These are phyloP conservation scores for Autographa pulchrina DNA, from an alignment of 2,888 invertebrate species.

Conservation along the genomic window DNA sequence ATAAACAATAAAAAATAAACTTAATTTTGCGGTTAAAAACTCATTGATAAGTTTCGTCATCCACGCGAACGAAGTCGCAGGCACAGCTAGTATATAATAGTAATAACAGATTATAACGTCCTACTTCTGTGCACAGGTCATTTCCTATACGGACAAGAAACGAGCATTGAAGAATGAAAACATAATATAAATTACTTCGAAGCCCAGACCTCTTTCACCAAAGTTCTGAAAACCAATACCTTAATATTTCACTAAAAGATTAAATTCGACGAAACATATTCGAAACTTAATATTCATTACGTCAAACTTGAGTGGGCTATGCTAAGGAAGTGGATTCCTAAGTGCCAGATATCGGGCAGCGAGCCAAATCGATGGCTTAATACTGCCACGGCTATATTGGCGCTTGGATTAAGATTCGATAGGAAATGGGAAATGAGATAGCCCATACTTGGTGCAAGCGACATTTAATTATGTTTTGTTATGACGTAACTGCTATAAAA, in stretches of 20 bases:
- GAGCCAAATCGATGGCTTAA: constrained; percentile 74
- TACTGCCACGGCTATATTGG: constrained; percentile 18
- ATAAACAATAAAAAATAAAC: too few species aligned
- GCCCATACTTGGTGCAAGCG: background rate
- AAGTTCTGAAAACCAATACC: background rate
- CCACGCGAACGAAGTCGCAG: too few species aligned
- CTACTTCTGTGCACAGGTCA: too few species aligned
- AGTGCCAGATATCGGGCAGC: constrained; percentile 63
- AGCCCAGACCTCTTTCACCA: too few species aligned
- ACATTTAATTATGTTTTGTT: background rate
- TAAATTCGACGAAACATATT: background rate
- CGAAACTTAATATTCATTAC: constrained; percentile 41
- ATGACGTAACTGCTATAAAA: background rate
- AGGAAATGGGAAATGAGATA: constrained; percentile 8
- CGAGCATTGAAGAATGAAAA: too few species aligned
- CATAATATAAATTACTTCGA: too few species aligned
- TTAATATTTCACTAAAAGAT: background rate
- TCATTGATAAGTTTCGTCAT: too few species aligned
- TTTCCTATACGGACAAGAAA: too few species aligned
- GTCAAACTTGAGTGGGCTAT: constrained; percentile 11
- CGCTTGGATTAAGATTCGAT: constrained; percentile 27
- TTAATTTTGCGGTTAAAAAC: too few species aligned
- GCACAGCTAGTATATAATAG: too few species aligned
- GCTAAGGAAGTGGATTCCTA: constrained; percentile 60
- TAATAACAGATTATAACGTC: too few species aligned